Evolutionary conservation across 2,888 invertebrate species (phyloP), one percentile per base, ranked within the genome.

Genomic region (Tridacna gigas): DNA sequence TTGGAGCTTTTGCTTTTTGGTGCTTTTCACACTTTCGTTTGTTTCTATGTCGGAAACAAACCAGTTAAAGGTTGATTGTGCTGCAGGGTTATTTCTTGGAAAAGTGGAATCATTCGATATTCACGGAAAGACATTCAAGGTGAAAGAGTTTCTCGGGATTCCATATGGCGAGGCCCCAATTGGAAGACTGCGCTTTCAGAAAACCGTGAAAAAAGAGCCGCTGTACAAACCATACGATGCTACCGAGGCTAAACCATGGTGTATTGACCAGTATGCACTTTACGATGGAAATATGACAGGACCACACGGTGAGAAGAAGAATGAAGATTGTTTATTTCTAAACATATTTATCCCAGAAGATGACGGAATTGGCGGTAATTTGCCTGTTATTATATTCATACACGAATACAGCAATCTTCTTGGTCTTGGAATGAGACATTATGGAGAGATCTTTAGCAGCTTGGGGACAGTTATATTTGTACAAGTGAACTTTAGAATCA

Each of bases 321-420:
- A 11, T 4, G 67, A 67, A n/a, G 67, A 67, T 45, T 67, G 67
- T n/a, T n/a, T 67, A n/a, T 67, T 45, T 67, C 67, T 67, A n/a
- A 67, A 67, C 28, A 45, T 67, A 0, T 67, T 28, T 45, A 45
- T 45, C 2, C 67, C 67, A 13, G 7, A 12, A 7, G 45, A 67
- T n/a, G 28, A 18, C 5, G n/a, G 45, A 45, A 2, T 37, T n/a
- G n/a, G 45, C 20, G 20, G 45, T 15, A 15, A 37, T 2, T 45
- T 67, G 11, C 45, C 67, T 11, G 67, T 67, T 15, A 67, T 67
- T 45, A 67, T 67, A 45, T 67, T 67, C n/a, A 67, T 67, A 11
- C 67, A 67, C 12, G 67, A 67, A 45, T 45, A 0, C 1, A 56
- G 20, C 20, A 20, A 15, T 3, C 25, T 37, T 37, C 7, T 4